Percentiles rank a stretch among this genome's conserved stretches.
These are phyloP conservation scores for Bothrops jararaca DNA, from an alignment of 2,113 vertebrate genomes.

Conservation along the genomic window DNA sequence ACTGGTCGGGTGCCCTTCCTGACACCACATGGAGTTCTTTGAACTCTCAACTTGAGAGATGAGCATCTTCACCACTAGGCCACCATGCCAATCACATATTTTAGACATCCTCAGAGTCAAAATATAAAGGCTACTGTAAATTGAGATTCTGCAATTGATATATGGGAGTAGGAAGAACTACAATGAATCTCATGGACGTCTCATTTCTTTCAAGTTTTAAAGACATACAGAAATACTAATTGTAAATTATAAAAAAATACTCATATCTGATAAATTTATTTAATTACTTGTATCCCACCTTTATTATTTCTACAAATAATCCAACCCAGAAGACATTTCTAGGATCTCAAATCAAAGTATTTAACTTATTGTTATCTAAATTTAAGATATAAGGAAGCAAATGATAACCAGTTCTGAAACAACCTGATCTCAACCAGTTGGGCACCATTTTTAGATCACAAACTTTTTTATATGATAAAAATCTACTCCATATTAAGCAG, in stretches of 20 bases:
- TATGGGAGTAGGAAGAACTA: background rate
- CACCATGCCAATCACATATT: background rate
- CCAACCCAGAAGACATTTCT: background rate
- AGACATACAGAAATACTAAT: background rate
- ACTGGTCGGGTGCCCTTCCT: background rate
- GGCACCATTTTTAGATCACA: background rate
- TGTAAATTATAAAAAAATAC: background rate
- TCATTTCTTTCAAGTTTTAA: constrained; percentile 18
- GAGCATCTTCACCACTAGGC: background rate
- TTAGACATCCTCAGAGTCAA: background rate
- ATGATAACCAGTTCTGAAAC: background rate
- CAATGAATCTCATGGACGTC: background rate
- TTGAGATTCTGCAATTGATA: background rate
- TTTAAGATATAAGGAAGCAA: background rate
- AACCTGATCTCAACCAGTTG: background rate
- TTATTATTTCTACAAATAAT: background rate
- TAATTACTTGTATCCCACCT: background rate
- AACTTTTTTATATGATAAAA: background rate
- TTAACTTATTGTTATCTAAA: background rate
- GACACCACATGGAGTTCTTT: background rate
- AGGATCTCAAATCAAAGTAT: constrained; percentile 21
- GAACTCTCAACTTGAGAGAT: background rate
- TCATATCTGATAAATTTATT: background rate
- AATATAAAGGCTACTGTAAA: background rate
- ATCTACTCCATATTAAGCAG: background rate